These are phyloP conservation scores for Drosophila austrosaltans DNA, from an alignment of 2,888 invertebrate genomes.

Conservation along the genomic window DNA sequence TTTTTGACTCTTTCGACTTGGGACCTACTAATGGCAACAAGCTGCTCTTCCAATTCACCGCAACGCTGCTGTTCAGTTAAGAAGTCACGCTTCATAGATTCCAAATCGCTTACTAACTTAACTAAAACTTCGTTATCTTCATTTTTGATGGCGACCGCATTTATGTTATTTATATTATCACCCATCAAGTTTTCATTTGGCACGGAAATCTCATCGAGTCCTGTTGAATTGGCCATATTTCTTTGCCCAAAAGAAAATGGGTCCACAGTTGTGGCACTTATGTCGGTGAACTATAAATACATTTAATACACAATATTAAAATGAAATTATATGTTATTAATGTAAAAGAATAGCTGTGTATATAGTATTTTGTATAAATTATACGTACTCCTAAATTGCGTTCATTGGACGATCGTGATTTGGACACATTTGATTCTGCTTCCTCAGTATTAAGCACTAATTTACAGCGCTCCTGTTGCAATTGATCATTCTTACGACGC, in stretches of 20 bases:
- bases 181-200: slow-evolving; percentile 46
- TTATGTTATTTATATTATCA: slow-evolving; percentile 43
- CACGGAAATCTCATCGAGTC: slow-evolving; percentile 64
- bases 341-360: too few species aligned
- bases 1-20: background rate
- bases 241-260: slow-evolving; percentile 44
- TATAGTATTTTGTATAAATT: too few species aligned
- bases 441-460: slow-evolving; percentile 41
- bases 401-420: slow-evolving; percentile 31
- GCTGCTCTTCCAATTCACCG: slow-evolving; percentile 90
- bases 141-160: slow-evolving; percentile 49
- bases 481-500: slow-evolving; percentile 85
- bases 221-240: slow-evolving; percentile 79
- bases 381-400: slow-evolving; percentile 5
- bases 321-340: background rate
- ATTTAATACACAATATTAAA: background rate
- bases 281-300: slow-evolving; percentile 23
- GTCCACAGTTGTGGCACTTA: slow-evolving; percentile 41
- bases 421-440: slow-evolving; percentile 25
- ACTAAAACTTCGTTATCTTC: slow-evolving; percentile 84
- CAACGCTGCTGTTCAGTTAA: slow-evolving; percentile 89
- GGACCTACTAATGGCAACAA: slow-evolving; percentile 85
- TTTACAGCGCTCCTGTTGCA: slow-evolving; percentile 75
- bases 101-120: slow-evolving; percentile 88
- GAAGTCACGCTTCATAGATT: slow-evolving; percentile 88